Base-by-base conservation (phyloP, 2,113 vertebrate species). In the Ranitomeya imitator region DNA sequence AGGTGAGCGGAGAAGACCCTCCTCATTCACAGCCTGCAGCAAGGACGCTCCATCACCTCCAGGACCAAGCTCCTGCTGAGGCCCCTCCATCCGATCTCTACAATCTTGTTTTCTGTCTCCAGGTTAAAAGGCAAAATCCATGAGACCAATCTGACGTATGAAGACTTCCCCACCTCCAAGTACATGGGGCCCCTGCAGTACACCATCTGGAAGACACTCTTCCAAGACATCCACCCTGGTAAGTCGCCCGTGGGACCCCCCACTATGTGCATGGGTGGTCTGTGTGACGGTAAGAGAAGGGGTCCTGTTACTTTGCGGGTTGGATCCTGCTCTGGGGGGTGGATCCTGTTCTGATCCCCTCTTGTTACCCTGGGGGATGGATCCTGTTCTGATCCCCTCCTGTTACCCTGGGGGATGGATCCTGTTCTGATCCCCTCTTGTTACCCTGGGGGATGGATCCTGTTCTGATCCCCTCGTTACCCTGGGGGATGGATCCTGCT, bases 41-140 rank as follows among this genome's bases (percentile, higher is more conserved):
- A 10, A 7, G 3, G 67, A 7, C 7, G 6, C 12, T 31, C 26
- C 16, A 73, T 7, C 69, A 31, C 26, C 21, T 16, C n/a, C 23
- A 69, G 8, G n/a, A 67, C 0, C 11, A 23, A 45, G 37, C 37
- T 45, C 37, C 37, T 45, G 37, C 37, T 45, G 37, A 45, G 37
- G 37, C 37, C 37, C 37, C 16, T 69, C 19, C 65, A 9, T 19
- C 23, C 11, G 7, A 69, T 23, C 19, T 69, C 7, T n/a, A 21
- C 60, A 14, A 1, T 12, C 57, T 78, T 4, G 0, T 67, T 15
- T 89, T 83, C 18, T 86, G 12, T 76, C 90, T 2, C 0, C 92
- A 99, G 98, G 94, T 95, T 99, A 88, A 99, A 99, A 92, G 98
- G 98, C 65, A 99, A 99, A 93, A 96, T 97, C 91, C 98, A 99